Percentiles rank a stretch among this genome's conserved stretches.
These are phyloP conservation scores for Potamarius usumacintae DNA, from an alignment of 2,113 vertebrate species.

Conservation along the genomic window DNA sequence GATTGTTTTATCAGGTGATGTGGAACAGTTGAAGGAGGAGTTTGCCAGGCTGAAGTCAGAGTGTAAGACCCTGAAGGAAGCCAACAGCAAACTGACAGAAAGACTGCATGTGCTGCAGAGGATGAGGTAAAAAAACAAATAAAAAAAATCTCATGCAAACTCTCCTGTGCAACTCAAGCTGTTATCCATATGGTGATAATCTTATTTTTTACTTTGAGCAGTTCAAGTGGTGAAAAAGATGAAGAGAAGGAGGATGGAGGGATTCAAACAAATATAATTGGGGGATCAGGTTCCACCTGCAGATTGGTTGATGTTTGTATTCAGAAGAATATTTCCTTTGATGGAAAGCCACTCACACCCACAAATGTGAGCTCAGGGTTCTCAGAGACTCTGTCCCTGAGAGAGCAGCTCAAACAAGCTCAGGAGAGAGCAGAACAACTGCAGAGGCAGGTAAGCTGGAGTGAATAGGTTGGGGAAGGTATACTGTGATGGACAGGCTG, in stretches of 20 bases:
- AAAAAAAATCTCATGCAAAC: conserved; percentile 36
- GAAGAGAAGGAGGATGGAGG: conserved; percentile 60
- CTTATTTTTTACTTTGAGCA: conserved; percentile 37
- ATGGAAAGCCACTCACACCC: conserved; percentile 72
- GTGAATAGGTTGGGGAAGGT: neutral
- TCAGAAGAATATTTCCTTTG: conserved; percentile 80
- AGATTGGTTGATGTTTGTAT: conserved; percentile 74
- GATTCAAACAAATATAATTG: conserved; percentile 62
- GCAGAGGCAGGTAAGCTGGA: conserved; percentile 74
- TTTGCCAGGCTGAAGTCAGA: conserved; percentile 81
- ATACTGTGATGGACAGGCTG: conserved; percentile 68
- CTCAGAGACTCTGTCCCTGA: conserved; percentile 72
- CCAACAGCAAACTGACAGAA: conserved; percentile 79
- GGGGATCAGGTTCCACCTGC: conserved; percentile 63
- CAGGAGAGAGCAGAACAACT: conserved; percentile 77
- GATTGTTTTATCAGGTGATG: conserved; percentile 72
- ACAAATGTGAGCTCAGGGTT: conserved; percentile 72
- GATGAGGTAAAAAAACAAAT: conserved; percentile 60
- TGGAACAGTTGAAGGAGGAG: conserved; percentile 77
- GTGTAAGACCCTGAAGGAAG: conserved; percentile 79
- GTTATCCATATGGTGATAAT: neutral
- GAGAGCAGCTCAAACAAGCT: conserved; percentile 78
- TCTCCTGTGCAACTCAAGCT: neutral
- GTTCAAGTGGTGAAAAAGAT: conserved; percentile 69
- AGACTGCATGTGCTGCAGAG: conserved; percentile 79